Percentiles rank a stretch among this genome's conserved stretches.
These are phyloP conservation scores for Argynnis bischoffii DNA, from an alignment of 2,888 invertebrate species.

Conservation along the genomic window DNA sequence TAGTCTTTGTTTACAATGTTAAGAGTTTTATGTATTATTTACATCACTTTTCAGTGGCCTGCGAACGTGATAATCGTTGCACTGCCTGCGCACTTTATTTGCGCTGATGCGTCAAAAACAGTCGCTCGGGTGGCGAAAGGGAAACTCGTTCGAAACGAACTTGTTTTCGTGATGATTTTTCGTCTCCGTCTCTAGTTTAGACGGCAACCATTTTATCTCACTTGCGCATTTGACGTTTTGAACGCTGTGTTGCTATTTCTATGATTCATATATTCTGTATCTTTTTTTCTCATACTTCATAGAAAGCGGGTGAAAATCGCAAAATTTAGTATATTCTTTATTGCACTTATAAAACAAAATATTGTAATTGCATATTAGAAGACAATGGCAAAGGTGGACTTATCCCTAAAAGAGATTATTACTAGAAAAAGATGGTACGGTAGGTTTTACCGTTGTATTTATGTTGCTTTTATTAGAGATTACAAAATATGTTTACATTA, in stretches of 20 bases:
- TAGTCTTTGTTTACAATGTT: slow-evolving; percentile 65
- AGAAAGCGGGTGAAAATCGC: too few species aligned
- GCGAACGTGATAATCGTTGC: slow-evolving; percentile 76
- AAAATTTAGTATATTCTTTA: too few species aligned
- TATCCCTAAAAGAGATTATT: too few species aligned
- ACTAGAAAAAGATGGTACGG: too few species aligned
- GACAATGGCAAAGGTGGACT: too few species aligned
- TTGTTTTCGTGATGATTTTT: slow-evolving; percentile 48
- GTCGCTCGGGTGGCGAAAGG: slow-evolving; percentile 39
- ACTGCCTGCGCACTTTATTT: slow-evolving; percentile 78
- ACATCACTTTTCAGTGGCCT: slow-evolving; percentile 74
- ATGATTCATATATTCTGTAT: neutral
- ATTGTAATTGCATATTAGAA: too few species aligned
- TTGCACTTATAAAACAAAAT: too few species aligned
- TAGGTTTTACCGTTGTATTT: too few species aligned
- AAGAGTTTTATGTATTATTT: slow-evolving; percentile 68
- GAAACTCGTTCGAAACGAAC: slow-evolving; percentile 49
- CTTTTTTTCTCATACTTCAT: neutral
- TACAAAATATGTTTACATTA: too few species aligned
- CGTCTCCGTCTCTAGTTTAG: slow-evolving; percentile 62
- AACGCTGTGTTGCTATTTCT: slow-evolving; percentile 54
- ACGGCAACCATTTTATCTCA: slow-evolving; percentile 47
- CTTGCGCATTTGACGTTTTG: slow-evolving; percentile 59
- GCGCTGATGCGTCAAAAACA: slow-evolving; percentile 79
- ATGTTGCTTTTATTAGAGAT: too few species aligned